Conservation (phyloP, 2,113 vertebrate genomes). For the Vulpes ferrilata region DNA sequence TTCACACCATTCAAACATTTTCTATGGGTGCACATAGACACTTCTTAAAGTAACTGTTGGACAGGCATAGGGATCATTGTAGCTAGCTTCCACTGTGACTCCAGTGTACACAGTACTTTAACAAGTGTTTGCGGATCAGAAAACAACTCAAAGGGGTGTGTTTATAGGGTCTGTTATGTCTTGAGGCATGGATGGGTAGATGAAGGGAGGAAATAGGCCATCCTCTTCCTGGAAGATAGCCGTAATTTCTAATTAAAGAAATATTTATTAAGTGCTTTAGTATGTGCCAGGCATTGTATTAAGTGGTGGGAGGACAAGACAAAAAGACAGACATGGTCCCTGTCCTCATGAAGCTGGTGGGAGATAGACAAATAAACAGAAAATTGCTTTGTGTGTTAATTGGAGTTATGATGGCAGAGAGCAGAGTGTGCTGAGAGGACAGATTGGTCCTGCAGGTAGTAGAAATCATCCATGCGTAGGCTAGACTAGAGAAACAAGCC, state of each 20-base stretch:
- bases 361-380: slow-evolving; percentile 25
- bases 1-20: background rate
- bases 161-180: background rate
- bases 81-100: background rate
- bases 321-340: background rate
- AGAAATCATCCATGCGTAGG: slow-evolving; percentile 44
- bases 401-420: slow-evolving; percentile 61
- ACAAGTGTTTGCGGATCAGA: slow-evolving; percentile 25
- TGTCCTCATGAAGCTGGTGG: background rate
- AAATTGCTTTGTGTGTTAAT: slow-evolving; percentile 47
- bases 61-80: background rate
- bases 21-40: background rate
- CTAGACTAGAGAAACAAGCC: slow-evolving; percentile 3
- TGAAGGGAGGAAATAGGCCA: background rate
- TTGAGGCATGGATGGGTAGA: background rate
- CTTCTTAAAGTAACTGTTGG: slow-evolving; percentile 12
- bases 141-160: background rate
- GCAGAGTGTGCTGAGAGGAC: slow-evolving; percentile 61
- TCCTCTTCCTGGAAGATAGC: background rate
- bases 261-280: slow-evolving; percentile 29
- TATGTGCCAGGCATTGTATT: background rate
- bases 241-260: slow-evolving; percentile 8
- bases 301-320: background rate
- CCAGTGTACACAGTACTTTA: background rate
- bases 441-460: slow-evolving; percentile 78